phyloP scores from a whole-genome alignment of 2,888 invertebrate species.

The Monoplex corrugatus region DNA sequence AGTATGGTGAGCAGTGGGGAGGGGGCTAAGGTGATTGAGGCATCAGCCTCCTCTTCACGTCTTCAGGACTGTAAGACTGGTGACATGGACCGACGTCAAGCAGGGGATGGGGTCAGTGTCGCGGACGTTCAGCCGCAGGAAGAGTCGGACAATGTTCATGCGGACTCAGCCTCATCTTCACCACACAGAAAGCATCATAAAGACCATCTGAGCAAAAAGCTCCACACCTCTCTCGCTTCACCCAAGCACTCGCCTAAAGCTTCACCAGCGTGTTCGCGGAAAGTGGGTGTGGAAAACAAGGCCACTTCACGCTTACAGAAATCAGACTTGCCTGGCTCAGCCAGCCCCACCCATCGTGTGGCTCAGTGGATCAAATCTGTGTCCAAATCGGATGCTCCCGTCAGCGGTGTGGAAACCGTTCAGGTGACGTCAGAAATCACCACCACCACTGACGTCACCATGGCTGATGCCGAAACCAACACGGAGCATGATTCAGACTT shows the following conservation, averaged over 20 bases:
- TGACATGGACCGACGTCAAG: slow-evolving; percentile 36
- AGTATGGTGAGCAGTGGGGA: slow-evolving; percentile 64
- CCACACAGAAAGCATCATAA: slow-evolving; percentile 44
- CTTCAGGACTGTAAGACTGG: background rate
- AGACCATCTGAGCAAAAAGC: slow-evolving; percentile 52
- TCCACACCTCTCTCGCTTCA: slow-evolving; percentile 61
- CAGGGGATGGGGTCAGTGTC: slow-evolving; percentile 44
- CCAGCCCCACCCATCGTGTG: slow-evolving; percentile 74
- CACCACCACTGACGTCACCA: slow-evolving; percentile 45
- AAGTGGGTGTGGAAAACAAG: slow-evolving; percentile 53
- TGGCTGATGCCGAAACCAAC: slow-evolving; percentile 64
- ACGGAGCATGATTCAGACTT: slow-evolving; percentile 66
- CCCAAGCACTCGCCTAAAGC: slow-evolving; percentile 71
- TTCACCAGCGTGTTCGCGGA: slow-evolving; percentile 67
- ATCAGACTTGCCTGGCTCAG: slow-evolving; percentile 65
- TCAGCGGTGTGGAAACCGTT: background rate
- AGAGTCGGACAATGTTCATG: background rate
- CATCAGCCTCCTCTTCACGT: background rate
- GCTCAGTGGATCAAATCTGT: slow-evolving; percentile 80
- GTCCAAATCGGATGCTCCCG: slow-evolving; percentile 51
- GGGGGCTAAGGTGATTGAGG: slow-evolving; percentile 57
- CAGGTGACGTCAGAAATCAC: slow-evolving; percentile 30
- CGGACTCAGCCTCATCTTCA: background rate
- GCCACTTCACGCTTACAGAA: slow-evolving; percentile 61
- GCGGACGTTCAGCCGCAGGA: slow-evolving; percentile 26